phyloP scores from a whole-genome alignment of 2,888 invertebrate genomes.

The Nomada ruficornis region DNA sequence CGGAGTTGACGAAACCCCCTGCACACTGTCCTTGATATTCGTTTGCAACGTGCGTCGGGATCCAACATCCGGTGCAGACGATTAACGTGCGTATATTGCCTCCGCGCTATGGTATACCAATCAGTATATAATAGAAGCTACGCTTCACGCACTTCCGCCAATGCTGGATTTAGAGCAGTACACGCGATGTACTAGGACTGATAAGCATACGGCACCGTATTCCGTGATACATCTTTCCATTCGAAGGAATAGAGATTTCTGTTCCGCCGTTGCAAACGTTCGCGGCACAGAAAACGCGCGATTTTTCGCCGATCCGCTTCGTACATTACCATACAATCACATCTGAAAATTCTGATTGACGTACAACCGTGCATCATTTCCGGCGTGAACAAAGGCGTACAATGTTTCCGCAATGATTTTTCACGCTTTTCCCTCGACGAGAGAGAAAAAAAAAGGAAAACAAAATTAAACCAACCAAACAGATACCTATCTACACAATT shows the following conservation, averaged over 20 bases:
- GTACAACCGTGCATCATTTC: neutral
- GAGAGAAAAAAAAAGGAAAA: no score
- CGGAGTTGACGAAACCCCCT: constrained; percentile 28
- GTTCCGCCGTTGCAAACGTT: neutral
- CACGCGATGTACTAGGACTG: constrained; percentile 55
- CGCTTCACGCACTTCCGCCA: constrained; percentile 73
- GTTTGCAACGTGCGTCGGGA: constrained; percentile 60
- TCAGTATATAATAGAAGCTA: constrained; percentile 63
- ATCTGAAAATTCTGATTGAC: constrained; percentile 1
- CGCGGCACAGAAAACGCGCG: constrained; percentile 31
- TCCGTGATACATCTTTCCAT: constrained; percentile 53
- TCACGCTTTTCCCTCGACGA: neutral
- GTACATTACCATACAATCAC: constrained; percentile 49
- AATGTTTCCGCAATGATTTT: neutral
- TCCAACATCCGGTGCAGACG: constrained; percentile 68
- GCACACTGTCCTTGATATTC: constrained; percentile 67
- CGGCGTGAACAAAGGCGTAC: no score
- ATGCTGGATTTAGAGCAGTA: constrained; percentile 69
- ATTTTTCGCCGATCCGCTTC: constrained; percentile 35
- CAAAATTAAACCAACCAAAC: no score
- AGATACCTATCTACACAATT: no score
- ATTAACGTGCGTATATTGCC: constrained; percentile 64
- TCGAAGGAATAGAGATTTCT: constrained; percentile 36
- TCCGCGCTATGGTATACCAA: constrained; percentile 63
- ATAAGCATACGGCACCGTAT: constrained; percentile 50